These are phyloP conservation scores for Corythornis leucogaster DNA, from an alignment of 2,797 vertebrate genomes.

Conservation along the genomic window DNA sequence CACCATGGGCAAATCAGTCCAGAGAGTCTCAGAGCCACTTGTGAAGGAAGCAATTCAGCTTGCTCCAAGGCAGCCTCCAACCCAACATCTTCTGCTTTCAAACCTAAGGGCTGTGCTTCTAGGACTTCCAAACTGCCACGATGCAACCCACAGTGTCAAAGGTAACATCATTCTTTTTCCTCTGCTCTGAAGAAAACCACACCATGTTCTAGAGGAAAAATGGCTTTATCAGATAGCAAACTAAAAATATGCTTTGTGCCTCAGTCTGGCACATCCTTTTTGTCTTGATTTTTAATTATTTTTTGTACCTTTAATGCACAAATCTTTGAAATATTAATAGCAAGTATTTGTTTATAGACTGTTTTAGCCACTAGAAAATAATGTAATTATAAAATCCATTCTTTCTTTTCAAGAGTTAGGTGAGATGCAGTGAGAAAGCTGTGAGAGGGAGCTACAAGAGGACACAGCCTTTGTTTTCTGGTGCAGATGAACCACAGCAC, in stretches of 20 bases:
- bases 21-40: fast-evolving
- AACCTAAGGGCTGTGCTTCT: background rate
- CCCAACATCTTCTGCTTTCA: background rate
- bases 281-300: background rate
- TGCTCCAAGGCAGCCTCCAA: background rate
- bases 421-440: background rate
- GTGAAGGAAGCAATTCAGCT: background rate
- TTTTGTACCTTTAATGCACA: background rate
- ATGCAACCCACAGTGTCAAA: background rate
- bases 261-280: background rate
- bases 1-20: background rate
- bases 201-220: background rate
- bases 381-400: background rate
- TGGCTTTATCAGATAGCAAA: background rate
- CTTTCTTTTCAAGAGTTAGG: background rate
- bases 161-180: background rate
- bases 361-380: background rate
- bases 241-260: background rate
- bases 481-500: background rate
- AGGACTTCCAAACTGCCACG: background rate
- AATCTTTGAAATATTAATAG: background rate
- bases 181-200: background rate
- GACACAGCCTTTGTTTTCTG: background rate
- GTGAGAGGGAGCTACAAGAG: background rate
- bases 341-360: background rate